Evolutionary conservation across 1,140 invertebrate species (phyloP).

Genomic region (Ceratosolen solmsi): DNA sequence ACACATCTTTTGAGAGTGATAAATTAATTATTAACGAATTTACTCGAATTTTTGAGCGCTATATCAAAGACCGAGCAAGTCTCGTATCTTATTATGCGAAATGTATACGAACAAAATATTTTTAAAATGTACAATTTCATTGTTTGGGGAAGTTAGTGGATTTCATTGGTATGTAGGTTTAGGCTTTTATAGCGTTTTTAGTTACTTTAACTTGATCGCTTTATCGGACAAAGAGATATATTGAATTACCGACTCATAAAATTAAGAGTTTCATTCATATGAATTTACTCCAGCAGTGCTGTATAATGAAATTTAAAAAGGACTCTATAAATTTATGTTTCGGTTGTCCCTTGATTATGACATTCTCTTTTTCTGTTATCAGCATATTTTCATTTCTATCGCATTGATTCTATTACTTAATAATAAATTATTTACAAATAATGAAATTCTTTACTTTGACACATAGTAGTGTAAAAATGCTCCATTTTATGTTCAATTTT

Average conservation of each 20-base stretch:
- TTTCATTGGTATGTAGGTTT: neutral
- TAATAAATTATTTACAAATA: constrained; percentile 44
- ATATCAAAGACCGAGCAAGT: no score
- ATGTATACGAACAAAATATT: neutral
- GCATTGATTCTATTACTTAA: constrained; percentile 3
- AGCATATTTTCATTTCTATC: constrained; percentile 1
- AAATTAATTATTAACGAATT: neutral
- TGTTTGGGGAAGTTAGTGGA: constrained; percentile 7
- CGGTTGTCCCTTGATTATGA: neutral
- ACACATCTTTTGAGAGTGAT: neutral
- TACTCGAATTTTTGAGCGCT: no score
- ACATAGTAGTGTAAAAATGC: constrained; percentile 39
- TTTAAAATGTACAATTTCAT: neutral
- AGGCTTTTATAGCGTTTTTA: no score
- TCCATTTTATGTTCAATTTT: constrained; percentile 10
- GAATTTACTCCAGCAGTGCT: neutral
- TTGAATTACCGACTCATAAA: constrained; percentile 14
- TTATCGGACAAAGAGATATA: neutral
- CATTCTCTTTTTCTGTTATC: neutral
- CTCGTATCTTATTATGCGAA: neutral
- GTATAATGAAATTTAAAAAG: neutral
- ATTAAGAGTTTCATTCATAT: neutral
- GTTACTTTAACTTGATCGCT: no score
- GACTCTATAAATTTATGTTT: neutral
- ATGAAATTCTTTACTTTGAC: constrained; percentile 12